Base-by-base conservation (phyloP, 2,797 vertebrate species). In the Limnodromus scolopaceus region DNA sequence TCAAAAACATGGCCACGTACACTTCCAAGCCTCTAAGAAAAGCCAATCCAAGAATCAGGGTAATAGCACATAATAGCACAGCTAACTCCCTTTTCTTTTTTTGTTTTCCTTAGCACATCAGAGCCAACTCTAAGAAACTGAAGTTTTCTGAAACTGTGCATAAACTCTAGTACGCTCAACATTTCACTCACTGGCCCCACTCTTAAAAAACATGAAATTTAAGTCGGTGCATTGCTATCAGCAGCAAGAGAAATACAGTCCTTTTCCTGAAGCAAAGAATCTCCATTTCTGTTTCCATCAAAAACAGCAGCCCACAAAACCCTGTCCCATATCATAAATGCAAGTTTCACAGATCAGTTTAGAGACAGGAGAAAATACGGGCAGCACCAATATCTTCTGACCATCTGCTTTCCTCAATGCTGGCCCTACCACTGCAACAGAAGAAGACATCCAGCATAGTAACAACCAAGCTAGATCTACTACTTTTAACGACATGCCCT, bases 271-370 rank as follows among this genome's bases (percentile, higher is more conserved):
- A 22, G 51, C 48, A 58, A 57, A 78, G 34, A 46, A n/a, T 57
- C 57, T 72, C 58, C 8, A 16, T 53, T 69, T 88, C 20, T 7
- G 19, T 41, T 49, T 30, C 55, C 48, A 66, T 10, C 58, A 82
- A 39, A 84, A 84, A 14, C 2, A 79, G 24, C 23, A 79, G 24
- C n/a, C 34, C 46, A 69, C 41, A 82, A 70, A 70, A 88, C 22
- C 36, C 27, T 72, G 19, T 9, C 39, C n/a, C 0, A 0, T 18
- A 25, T 17, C 13, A 53, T 3, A 8, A 58, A 48, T 13, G 4
- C 6, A 7, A 4, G 2, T 70, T 88, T 86, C 72, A 74, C 13
- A 57, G 25, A 34, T 25, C 2, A 57, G 0, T 71, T 84, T 76
- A 72, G 25, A 49, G 65, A 57, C 2, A 25, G 27, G 18, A 66